Base-by-base conservation (phyloP, 2,888 invertebrate genomes). In the Pseudoips prasinana region DNA sequence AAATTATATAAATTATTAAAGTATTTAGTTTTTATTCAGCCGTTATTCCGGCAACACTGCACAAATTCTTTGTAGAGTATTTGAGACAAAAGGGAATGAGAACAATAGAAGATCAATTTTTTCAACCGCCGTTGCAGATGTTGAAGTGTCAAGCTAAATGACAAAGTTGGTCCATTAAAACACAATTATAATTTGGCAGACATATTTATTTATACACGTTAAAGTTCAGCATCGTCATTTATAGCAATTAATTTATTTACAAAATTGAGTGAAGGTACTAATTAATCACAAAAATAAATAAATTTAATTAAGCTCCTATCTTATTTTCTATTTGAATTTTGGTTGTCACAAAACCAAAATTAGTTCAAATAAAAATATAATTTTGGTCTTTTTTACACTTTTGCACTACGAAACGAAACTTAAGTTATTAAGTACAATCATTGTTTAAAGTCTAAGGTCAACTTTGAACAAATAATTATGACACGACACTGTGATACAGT, bases 181-280 rank as follows among this genome's bases (percentile, higher is more conserved):
- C 57, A 66, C 58, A 44, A 48, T 47, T 49, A 8, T 81, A 79
- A 87, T 88, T 88, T 88, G 88, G 88, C 88, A 87, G 87, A 88
- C 85, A 85, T 86, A 84, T 87, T 87, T 86, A 86, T 85, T 87
- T 76, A 81, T 86, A 87, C 80, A 82, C 75, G 78, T 81, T 81
- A 80, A 85, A 80, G 69, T 79, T 80, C 82, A 87, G 85, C 85
- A 73, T 76, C 73, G 68, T 81, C 78, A 75, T 79, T 76, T 75
- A 79, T 80, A 85, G 86, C 83, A 78, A 71, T 71, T 80, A 73
- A 76, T 72, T 59, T 86, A 87, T 87, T 76, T 87, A 87, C 87
- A 88, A 75, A 71, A 73, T 77, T 68, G 67, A 81, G 73, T 77
- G 73, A 84, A 81, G 78, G 77, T 83, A 79, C 75, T 78, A 80